Evolutionary conservation across 2,888 invertebrate genomes (phyloP).

Genomic region (Aphrophora alni): DNA sequence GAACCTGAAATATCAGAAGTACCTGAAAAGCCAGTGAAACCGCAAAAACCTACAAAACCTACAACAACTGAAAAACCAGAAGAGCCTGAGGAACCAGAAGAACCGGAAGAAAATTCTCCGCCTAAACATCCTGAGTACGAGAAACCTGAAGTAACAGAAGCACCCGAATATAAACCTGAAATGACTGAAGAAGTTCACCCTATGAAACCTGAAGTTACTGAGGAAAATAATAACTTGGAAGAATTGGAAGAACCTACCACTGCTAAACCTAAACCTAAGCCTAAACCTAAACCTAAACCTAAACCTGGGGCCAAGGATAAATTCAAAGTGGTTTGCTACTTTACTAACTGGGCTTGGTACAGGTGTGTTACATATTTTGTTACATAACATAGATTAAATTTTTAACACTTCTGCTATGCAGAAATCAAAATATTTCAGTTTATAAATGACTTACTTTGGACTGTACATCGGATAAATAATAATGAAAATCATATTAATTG

Average conservation of each 20-base stretch:
- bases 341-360: constrained; percentile 96
- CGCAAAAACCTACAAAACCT: not conserved
- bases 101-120: not conserved
- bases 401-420: no score
- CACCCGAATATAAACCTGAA: no score
- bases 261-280: constrained; percentile 13
- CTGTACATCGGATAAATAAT: no score
- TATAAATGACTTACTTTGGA: no score
- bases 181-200: no score
- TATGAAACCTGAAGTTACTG: no score
- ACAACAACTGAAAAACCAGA: constrained; percentile 26
- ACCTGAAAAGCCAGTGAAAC: not conserved
- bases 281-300: constrained; percentile 26
- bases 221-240: constrained; percentile 33
- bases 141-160: not conserved
- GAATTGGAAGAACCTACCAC: not conserved
- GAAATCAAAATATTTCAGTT: no score
- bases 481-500: no score
- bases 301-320: constrained; percentile 51
- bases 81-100: not conserved
- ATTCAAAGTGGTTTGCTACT: constrained; percentile 88
- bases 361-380: constrained; percentile 51
- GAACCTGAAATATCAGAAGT: constrained; percentile 38
- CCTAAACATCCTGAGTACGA: not conserved
- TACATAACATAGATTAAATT: no score